Evolutionary conservation across 2,797 vertebrate genomes (phyloP).

Genomic region (Acrossocheilus wenchowensis): DNA sequence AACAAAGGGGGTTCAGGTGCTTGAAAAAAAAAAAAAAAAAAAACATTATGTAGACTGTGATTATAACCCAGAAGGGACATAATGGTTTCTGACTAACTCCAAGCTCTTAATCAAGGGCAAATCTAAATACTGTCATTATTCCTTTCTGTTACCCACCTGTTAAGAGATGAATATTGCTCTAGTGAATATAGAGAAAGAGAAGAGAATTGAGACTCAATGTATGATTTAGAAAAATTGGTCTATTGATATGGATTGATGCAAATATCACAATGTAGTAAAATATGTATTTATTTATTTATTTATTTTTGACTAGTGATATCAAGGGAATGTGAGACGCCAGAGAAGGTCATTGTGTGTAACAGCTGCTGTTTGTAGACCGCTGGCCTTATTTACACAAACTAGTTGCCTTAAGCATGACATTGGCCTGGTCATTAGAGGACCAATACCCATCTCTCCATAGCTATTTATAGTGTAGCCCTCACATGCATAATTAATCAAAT

Average conservation of each 20-base stretch:
- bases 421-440: slow-evolving; percentile 63
- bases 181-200: slow-evolving; percentile 61
- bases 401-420: slow-evolving; percentile 69
- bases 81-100: slow-evolving; percentile 36
- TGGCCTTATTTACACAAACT: slow-evolving; percentile 90
- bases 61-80: slow-evolving; percentile 30
- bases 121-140: slow-evolving; percentile 19
- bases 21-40: not conserved
- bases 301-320: slow-evolving; percentile 4
- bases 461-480: slow-evolving; percentile 81
- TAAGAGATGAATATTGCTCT: slow-evolving; percentile 74
- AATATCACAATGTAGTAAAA: not conserved
- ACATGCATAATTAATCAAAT: slow-evolving; percentile 73
- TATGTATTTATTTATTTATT: not conserved
- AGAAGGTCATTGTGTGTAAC: slow-evolving; percentile 50
- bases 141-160: slow-evolving; percentile 70
- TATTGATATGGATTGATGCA: not conserved
- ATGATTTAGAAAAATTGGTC: slow-evolving; percentile 7
- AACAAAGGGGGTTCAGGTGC: slow-evolving; percentile 51
- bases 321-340: slow-evolving; percentile 26
- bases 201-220: slow-evolving; percentile 59
- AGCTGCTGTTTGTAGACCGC: slow-evolving; percentile 84
- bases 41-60: slow-evolving; percentile 31
- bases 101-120: slow-evolving; percentile 38
- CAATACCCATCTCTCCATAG: slow-evolving; percentile 58